Conservation (phyloP, 2,888 invertebrate genomes). For the Biston betularia region DNA sequence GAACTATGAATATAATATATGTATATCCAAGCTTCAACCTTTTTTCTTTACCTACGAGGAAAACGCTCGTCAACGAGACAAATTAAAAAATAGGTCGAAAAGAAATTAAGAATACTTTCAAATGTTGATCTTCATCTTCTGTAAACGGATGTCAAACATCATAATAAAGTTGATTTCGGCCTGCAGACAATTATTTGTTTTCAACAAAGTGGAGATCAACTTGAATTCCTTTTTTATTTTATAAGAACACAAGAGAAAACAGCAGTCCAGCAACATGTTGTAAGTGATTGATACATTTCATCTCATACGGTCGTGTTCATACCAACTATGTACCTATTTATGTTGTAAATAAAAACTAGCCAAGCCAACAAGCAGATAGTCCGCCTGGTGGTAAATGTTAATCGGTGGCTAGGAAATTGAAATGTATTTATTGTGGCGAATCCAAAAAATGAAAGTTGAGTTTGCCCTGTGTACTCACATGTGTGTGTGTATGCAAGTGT, state of each 20-base stretch:
- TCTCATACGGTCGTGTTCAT: no score
- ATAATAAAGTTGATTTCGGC: neutral
- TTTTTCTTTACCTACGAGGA: neutral
- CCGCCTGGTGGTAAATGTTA: no score
- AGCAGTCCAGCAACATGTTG: neutral
- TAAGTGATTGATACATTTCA: neutral
- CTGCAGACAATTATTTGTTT: neutral
- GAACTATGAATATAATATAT: no score
- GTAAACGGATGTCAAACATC: neutral
- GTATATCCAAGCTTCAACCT: no score
- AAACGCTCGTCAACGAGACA: neutral
- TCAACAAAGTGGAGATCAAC: neutral
- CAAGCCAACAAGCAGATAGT: no score
- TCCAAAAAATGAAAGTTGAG: no score
- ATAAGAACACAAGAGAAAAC: neutral
- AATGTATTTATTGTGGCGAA: no score
- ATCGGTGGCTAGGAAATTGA: no score
- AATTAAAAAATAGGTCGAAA: neutral
- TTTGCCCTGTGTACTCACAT: no score
- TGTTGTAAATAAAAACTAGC: no score
- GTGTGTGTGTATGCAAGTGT: no score
- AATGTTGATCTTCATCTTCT: constrained; percentile 8
- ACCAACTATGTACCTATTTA: no score
- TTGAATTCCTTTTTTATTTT: neutral
- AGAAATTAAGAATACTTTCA: neutral